These are phyloP conservation scores for Neocrepidodera transversa DNA, from an alignment of 2,888 invertebrate species.

Conservation along the genomic window DNA sequence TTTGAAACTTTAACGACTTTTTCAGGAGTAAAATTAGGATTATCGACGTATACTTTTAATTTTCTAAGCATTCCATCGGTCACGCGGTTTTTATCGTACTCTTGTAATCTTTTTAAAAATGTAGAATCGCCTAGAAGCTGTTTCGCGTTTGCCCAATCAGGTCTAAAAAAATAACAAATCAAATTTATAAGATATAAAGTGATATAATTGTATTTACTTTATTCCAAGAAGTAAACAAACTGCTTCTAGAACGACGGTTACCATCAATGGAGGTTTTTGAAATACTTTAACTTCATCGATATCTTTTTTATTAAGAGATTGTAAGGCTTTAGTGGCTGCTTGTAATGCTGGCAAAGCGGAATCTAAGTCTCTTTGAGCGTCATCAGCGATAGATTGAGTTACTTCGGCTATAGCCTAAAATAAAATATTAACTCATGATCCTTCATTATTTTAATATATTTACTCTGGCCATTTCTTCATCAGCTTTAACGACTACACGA, in stretches of 20 bases:
- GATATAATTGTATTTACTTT: conserved; percentile 67
- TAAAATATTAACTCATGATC: conserved; percentile 46
- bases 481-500: conserved; percentile 77
- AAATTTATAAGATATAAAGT: neutral
- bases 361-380: conserved; percentile 83
- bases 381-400: conserved; percentile 83
- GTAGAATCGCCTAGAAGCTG: conserved; percentile 80
- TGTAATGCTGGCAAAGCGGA: conserved; percentile 87
- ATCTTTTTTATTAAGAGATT: conserved; percentile 86
- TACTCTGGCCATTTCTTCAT: conserved; percentile 84
- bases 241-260: conserved; percentile 91
- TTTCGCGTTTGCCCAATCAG: conserved; percentile 88
- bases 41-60: conserved; percentile 81
- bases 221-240: conserved; percentile 82
- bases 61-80: conserved; percentile 78
- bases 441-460: neutral
- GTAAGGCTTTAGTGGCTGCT: conserved; percentile 83
- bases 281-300: conserved; percentile 90
- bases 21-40: conserved; percentile 86
- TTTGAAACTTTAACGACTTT: conserved; percentile 84
- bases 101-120: conserved; percentile 81
- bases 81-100: conserved; percentile 89
- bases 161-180: conserved; percentile 62
- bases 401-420: conserved; percentile 80
- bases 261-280: conserved; percentile 85